phyloP scores from a whole-genome alignment of 2,113 vertebrate species.

The Hiodon alosoides region DNA sequence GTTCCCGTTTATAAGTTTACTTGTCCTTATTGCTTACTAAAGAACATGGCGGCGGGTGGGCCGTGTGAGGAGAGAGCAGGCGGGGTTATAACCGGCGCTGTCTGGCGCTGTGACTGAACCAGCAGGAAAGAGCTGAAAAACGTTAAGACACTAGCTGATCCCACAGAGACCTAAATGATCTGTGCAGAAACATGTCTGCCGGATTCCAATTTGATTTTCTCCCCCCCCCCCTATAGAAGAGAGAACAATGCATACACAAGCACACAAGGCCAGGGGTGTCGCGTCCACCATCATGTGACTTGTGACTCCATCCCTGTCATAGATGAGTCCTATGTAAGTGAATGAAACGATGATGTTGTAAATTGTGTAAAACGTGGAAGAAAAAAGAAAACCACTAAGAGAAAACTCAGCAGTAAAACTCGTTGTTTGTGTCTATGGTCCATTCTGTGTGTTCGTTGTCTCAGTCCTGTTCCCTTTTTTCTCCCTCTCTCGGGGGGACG shows the following conservation, averaged over 20 bases:
- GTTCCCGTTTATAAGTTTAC: no score
- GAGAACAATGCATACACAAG: constrained; percentile 7
- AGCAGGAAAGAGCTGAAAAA: no score
- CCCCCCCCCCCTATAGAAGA: not conserved
- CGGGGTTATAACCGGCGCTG: no score
- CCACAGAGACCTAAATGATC: no score
- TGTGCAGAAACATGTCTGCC: not conserved
- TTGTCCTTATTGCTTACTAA: no score
- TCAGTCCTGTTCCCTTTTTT: not conserved
- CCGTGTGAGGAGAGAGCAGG: no score
- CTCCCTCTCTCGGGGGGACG: not conserved
- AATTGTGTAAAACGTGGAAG: constrained; percentile 14
- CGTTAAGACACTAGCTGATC: no score
- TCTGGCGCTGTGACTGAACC: no score
- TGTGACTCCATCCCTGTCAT: not conserved
- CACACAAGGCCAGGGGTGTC: constrained; percentile 1
- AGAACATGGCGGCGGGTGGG: no score
- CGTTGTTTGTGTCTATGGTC: constrained; percentile 24
- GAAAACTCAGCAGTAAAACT: constrained; percentile 1
- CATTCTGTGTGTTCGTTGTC: constrained; percentile 19
- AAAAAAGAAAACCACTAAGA: constrained; percentile 7
- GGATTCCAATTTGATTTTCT: not conserved
- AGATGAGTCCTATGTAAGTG: constrained; percentile 16
- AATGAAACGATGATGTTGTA: constrained; percentile 25
- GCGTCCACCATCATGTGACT: not conserved